Evolutionary conservation across 2,888 invertebrate genomes (phyloP).

Genomic region (Chloromyia formosa): DNA sequence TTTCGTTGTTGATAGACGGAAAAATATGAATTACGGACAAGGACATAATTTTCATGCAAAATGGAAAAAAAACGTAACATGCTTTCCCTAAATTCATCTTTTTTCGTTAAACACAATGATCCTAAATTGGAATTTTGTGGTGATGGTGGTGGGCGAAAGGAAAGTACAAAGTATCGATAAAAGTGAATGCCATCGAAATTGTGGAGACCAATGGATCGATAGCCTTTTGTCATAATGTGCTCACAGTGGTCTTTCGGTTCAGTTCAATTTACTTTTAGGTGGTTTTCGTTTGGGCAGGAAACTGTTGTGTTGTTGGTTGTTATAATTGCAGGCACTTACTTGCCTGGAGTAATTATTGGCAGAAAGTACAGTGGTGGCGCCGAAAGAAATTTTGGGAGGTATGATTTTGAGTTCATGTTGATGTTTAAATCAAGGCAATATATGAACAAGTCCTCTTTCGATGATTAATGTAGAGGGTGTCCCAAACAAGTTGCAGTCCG

Average conservation of each 20-base stretch:
- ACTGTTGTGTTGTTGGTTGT: background rate
- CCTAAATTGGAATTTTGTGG: background rate
- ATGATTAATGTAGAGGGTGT: too few relatives aligned
- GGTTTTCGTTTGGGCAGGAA: background rate
- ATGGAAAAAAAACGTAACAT: background rate
- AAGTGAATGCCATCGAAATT: conserved; percentile 23
- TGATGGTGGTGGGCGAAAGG: background rate
- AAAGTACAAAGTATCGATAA: conserved; percentile 23
- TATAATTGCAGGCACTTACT: conserved; percentile 25
- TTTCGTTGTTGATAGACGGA: conserved; percentile 6
- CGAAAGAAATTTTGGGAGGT: background rate
- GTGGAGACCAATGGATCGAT: conserved; percentile 35
- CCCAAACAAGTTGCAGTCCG: too few relatives aligned
- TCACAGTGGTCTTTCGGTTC: conserved; percentile 2
- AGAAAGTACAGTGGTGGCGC: conserved; percentile 14
- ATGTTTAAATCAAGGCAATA: too few relatives aligned
- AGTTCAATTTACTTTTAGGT: conserved; percentile 36
- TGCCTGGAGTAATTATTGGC: conserved; percentile 29
- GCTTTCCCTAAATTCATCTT: conserved; percentile 10
- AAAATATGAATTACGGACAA: conserved; percentile 20
- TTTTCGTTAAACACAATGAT: background rate
- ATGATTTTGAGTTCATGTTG: too few relatives aligned
- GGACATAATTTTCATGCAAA: conserved; percentile 14
- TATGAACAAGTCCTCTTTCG: too few relatives aligned
- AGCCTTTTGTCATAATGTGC: conserved; percentile 36